Base-by-base conservation (phyloP, 2,888 invertebrate genomes). In the Amblyteles armatorius region DNA sequence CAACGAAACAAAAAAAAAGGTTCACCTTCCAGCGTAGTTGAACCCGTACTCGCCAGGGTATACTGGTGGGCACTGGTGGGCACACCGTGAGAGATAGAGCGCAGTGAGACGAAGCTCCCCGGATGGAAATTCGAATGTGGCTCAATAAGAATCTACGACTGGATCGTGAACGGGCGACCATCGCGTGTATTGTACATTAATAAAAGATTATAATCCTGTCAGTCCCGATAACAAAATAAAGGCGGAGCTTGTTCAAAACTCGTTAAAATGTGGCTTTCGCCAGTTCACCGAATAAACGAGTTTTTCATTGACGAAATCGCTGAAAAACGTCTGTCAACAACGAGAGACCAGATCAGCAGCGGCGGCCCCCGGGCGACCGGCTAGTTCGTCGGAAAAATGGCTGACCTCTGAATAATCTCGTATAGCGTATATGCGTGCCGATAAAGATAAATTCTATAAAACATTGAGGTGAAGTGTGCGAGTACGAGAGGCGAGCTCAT, bases 321-420 rank as follows among this genome's bases (percentile, higher is more conserved):
- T 55, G 55, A 72, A 79, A 82, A 72, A 77, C 77, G 80, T 73
- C 60, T 85, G 85, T 85, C 79, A 85, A 85, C 82, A 85, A 85
- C 36, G 57, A 68, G 74, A 50, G 36, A 78, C 69, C 55, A 79
- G 55, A 76, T 57, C 74, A 81, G 60, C 67, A 71, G 63, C 67
- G 60, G 68, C 44, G 55, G 55, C 73, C 68, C 81, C 82, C 80
- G 83, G 79, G 67, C 76, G 79, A 80, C 86, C 87, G 87, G 85
- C 82, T 83, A 78, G 74, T 83, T 83, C 71, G 63, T 68, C 73
- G 69, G 33, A 86, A 89, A 88, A 88, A 89, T 89, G 88, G 88
- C 88, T 89, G 88, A 87, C 88, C 79, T 86, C 76, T 87, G 86
- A 87, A 83, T 87, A 86, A 77, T 63, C 65, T 40, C 72, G 65